Conservation (phyloP, 1,140 invertebrate species). For the Eupeodes corollae region DNA sequence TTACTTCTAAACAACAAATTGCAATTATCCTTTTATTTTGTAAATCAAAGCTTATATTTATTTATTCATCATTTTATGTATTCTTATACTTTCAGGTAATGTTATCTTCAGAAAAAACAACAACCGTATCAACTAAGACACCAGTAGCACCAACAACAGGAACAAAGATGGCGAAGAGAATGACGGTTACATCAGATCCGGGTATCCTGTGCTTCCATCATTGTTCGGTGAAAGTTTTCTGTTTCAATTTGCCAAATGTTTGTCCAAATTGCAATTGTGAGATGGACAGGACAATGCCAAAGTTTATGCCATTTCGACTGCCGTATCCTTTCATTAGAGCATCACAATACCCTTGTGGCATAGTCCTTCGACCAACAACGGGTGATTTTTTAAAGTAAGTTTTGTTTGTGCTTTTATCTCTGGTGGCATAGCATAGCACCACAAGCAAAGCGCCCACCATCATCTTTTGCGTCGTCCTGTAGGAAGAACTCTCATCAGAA, state of each 20-base stretch:
- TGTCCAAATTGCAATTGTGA: constrained; percentile 58
- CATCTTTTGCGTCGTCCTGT: too few relatives aligned
- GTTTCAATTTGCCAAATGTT: constrained; percentile 54
- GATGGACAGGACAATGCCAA: constrained; percentile 30
- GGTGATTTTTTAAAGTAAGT: constrained; percentile 72
- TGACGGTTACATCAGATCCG: constrained; percentile 47
- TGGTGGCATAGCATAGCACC: too few relatives aligned
- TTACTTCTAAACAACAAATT: too few relatives aligned
- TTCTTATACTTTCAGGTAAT: constrained; percentile 2
- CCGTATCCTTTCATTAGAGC: constrained; percentile 68
- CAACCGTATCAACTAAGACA: neutral
- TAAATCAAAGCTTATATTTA: neutral
- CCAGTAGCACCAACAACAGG: constrained; percentile 3
- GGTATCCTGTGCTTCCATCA: constrained; percentile 74
- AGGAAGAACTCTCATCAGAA: too few relatives aligned
- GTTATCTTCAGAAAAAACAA: constrained; percentile 1
- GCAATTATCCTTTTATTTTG: neutral
- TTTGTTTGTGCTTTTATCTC: too few relatives aligned
- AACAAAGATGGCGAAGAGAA: constrained; percentile 17
- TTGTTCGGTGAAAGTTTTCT: constrained; percentile 66
- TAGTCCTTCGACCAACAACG: constrained; percentile 66
- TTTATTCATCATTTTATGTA: neutral
- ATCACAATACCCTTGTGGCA: constrained; percentile 55
- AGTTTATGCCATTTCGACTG: constrained; percentile 61
- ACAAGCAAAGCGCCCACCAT: too few relatives aligned